Percentiles rank a stretch among this genome's conserved stretches.
phyloP scores from a whole-genome alignment of 2,113 vertebrate genomes.

The Hylia prasina region DNA sequence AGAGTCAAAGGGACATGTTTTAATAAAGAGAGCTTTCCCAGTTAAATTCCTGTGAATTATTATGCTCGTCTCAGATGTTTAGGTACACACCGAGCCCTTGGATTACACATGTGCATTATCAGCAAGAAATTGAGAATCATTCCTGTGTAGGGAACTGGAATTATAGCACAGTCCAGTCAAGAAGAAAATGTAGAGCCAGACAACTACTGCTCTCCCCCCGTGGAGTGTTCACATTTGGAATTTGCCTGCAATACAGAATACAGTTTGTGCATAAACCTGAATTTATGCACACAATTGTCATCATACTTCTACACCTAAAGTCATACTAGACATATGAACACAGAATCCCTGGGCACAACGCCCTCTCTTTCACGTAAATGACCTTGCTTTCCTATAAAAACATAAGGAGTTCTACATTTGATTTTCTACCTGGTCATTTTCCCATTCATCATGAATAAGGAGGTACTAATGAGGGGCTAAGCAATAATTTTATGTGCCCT shows the following conservation, averaged over 20 bases:
- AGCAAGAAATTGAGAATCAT: neutral
- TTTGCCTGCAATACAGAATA: neutral
- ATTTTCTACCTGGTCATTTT: neutral
- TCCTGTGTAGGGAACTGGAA: neutral
- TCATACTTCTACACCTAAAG: neutral
- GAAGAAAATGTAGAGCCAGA: neutral
- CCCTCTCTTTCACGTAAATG: neutral
- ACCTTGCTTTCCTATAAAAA: neutral
- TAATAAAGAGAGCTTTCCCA: neutral
- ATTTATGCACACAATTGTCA: neutral
- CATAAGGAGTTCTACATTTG: neutral
- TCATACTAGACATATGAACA: neutral
- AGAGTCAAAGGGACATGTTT: neutral
- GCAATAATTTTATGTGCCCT: neutral
- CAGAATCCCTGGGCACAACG: neutral
- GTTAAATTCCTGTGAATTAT: neutral
- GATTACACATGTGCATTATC: neutral
- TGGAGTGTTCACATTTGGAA: neutral
- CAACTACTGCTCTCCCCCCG: neutral
- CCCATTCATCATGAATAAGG: neutral
- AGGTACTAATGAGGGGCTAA: neutral
- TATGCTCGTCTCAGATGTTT: neutral
- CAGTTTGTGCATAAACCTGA: neutral
- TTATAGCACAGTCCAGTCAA: neutral
- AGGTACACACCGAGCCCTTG: neutral